Evolutionary conservation across 1,140 invertebrate species (phyloP).

Genomic region (Ostrea denselamellosa): DNA sequence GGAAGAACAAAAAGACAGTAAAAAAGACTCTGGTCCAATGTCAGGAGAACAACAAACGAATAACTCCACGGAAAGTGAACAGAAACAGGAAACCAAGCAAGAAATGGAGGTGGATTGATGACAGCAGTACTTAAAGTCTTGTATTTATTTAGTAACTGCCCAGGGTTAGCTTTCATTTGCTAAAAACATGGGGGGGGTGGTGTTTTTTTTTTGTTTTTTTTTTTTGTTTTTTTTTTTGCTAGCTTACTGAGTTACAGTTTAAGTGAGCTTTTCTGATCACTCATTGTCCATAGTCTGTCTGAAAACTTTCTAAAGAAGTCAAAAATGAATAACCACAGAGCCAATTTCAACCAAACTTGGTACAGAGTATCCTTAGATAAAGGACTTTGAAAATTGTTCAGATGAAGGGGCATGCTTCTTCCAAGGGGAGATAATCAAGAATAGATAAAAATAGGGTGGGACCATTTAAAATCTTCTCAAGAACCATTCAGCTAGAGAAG

Average conservation of each 20-base stretch:
- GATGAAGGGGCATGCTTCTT: too few relatives aligned
- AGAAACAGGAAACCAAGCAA: conserved; percentile 35
- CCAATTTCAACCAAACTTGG: neutral
- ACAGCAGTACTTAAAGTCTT: neutral
- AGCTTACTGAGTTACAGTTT: neutral
- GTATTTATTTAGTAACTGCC: conserved; percentile 24
- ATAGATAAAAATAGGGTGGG: too few relatives aligned
- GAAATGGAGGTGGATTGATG: conserved; percentile 74
- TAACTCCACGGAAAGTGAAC: conserved; percentile 18
- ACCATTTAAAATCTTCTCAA: too few relatives aligned
- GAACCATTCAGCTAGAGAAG: too few relatives aligned
- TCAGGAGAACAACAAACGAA: conserved; percentile 5
- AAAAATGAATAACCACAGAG: neutral
- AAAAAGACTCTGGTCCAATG: conserved; percentile 41
- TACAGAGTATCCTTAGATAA: neutral
- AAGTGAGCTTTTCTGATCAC: neutral
- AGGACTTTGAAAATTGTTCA: neutral
- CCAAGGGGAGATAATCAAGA: too few relatives aligned
- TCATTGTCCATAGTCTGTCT: neutral
- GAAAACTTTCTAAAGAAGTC: neutral
- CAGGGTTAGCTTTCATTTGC: neutral
- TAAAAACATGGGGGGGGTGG: neutral
- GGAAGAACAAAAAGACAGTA: conserved; percentile 51
- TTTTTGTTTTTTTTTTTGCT: neutral
- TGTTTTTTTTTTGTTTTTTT: neutral